Percentiles rank a stretch among this genome's conserved stretches.
These are phyloP conservation scores for Tenebrio molitor DNA, from an alignment of 1,140 invertebrate species.

Conservation along the genomic window DNA sequence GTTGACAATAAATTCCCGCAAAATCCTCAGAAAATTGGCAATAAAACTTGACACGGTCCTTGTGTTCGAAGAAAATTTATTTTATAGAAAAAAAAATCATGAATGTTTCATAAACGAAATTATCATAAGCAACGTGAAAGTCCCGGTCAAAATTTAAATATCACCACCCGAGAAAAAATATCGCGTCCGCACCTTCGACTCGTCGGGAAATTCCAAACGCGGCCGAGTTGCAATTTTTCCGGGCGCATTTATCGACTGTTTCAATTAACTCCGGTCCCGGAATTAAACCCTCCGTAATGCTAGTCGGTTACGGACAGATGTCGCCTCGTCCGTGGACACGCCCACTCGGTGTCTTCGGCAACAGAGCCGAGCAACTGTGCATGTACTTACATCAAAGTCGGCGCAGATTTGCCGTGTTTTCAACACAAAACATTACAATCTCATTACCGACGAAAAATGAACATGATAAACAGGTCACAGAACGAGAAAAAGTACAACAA, in stretches of 20 bases:
- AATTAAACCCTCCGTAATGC: background rate
- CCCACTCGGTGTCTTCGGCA: background rate
- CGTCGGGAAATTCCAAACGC: no score
- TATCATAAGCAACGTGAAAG: constrained; percentile 17
- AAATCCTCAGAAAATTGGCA: constrained; percentile 19
- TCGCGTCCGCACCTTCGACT: background rate
- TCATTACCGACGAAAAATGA: background rate
- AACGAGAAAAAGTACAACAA: no score
- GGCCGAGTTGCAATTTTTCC: no score
- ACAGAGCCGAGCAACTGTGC: background rate
- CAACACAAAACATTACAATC: no score
- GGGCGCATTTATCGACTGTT: background rate
- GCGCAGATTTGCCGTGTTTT: no score
- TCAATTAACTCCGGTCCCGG: background rate
- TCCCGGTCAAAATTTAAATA: background rate
- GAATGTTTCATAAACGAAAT: constrained; percentile 23
- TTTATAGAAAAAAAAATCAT: constrained; percentile 8
- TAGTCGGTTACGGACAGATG: background rate
- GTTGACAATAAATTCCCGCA: background rate
- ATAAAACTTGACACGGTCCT: constrained; percentile 8
- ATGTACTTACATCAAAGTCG: background rate
- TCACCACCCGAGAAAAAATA: background rate
- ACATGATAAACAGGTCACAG: background rate
- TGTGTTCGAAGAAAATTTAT: constrained; percentile 1
- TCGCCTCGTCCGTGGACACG: background rate